These are phyloP conservation scores for Sebastes iracundus DNA, from an alignment of 2,797 vertebrate species.

Conservation along the genomic window DNA sequence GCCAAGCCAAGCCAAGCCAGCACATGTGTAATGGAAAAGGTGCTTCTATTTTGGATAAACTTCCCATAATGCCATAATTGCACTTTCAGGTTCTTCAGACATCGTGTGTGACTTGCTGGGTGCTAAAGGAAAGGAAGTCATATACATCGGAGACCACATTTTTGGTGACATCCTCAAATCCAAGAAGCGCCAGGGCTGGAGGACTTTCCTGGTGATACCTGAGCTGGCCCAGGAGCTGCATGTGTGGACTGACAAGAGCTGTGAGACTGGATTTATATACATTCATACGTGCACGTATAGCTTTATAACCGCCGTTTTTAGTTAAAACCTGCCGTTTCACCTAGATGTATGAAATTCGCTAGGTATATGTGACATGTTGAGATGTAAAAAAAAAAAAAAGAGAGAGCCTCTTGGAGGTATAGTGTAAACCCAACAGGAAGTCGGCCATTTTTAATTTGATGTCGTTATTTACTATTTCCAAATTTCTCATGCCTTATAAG, in stretches of 20 bases:
- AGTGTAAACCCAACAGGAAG: too few species aligned
- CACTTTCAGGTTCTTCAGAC: constrained; percentile 89
- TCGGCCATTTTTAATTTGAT: too few species aligned
- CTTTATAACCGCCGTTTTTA: not conserved
- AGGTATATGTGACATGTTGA: too few species aligned
- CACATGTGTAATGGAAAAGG: not conserved
- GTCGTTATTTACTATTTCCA: too few species aligned
- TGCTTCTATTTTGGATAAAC: not conserved
- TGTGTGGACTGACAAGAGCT: constrained; percentile 96
- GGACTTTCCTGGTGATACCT: constrained; percentile 94
- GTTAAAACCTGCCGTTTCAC: not conserved
- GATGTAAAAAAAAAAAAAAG: too few species aligned
- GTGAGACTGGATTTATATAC: constrained; percentile 75
- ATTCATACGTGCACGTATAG: not conserved
- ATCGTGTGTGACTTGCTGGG: constrained; percentile 93
- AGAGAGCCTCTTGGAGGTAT: too few species aligned
- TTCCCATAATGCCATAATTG: not conserved
- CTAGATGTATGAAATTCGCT: too few species aligned
- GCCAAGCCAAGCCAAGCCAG: not conserved
- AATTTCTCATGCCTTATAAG: too few species aligned
- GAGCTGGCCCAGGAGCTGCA: constrained; percentile 95
- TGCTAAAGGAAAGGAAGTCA: constrained; percentile 94
- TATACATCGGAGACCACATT: constrained; percentile 97
- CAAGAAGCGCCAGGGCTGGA: constrained; percentile 96
- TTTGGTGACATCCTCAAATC: constrained; percentile 97